A percentile compares a stretch with the other conserved stretches of the same genome.
These are phyloP conservation scores for Pavo muticus DNA, from an alignment of 2,113 vertebrate species.

Conservation along the genomic window DNA sequence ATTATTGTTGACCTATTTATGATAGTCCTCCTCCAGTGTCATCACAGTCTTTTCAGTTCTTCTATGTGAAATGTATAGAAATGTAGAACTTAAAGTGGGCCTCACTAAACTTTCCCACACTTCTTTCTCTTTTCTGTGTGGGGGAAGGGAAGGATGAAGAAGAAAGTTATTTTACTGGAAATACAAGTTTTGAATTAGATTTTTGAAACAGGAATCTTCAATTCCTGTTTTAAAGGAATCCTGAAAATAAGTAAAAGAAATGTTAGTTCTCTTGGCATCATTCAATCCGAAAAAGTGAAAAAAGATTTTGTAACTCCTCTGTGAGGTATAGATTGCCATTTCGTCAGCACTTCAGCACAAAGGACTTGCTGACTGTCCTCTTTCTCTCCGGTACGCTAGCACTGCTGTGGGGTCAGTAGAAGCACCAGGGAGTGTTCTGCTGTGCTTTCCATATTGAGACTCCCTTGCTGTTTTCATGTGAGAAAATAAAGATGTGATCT, in stretches of 20 bases:
- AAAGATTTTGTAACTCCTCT: not conserved
- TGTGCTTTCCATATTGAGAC: accelerated
- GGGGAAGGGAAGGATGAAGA: not conserved
- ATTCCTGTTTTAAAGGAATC: no score
- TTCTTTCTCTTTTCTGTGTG: not conserved
- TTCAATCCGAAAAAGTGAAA: not conserved
- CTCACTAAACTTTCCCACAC: not conserved
- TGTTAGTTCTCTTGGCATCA: not conserved
- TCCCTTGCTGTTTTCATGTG: not conserved
- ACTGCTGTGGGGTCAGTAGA: not conserved
- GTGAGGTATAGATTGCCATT: not conserved
- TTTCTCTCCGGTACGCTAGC: not conserved
- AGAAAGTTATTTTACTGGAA: not conserved
- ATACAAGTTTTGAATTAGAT: not conserved
- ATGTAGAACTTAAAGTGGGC: not conserved
- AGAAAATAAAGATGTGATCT: not conserved
- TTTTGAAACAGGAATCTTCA: not conserved
- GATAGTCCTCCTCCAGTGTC: not conserved
- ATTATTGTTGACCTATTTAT: not conserved
- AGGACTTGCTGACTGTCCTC: not conserved
- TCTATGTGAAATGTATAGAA: not conserved
- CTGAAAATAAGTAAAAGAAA: no score
- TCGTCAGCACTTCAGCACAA: not conserved
- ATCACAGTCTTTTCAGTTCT: not conserved
- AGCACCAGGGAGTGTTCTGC: not conserved